These are phyloP conservation scores for Margarornis squamiger DNA, from an alignment of 2,797 vertebrate genomes.

Conservation along the genomic window DNA sequence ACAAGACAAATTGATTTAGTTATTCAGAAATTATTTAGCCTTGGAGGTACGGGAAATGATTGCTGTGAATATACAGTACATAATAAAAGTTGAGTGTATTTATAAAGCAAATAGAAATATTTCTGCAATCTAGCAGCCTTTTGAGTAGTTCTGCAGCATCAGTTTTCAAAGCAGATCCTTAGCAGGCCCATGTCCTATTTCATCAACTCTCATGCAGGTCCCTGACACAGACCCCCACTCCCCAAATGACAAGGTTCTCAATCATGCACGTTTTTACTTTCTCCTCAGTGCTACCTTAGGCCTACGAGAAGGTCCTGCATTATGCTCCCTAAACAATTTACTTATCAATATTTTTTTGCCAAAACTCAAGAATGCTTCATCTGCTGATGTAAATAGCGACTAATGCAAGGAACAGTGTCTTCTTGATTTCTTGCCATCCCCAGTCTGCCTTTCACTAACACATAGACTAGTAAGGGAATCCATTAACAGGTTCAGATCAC, in stretches of 20 bases:
- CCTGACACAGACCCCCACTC: neutral
- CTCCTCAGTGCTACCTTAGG: neutral
- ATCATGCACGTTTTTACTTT: neutral
- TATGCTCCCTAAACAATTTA: neutral
- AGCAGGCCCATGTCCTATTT: neutral
- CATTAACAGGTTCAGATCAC: neutral
- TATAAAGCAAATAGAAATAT: neutral
- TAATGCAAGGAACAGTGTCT: neutral
- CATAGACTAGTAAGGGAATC: neutral
- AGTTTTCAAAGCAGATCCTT: neutral
- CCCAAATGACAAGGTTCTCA: neutral
- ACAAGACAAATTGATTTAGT: slow-evolving; percentile 52
- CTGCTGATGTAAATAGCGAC: neutral
- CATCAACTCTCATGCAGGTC: neutral
- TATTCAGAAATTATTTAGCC: slow-evolving; percentile 54
- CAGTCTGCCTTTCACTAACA: neutral
- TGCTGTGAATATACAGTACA: slow-evolving; percentile 22
- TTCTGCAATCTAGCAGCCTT: slow-evolving; percentile 13
- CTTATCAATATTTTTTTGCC: neutral
- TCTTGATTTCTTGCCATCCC: neutral
- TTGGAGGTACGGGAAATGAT: slow-evolving; percentile 29
- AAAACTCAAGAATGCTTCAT: neutral
- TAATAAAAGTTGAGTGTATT: slow-evolving; percentile 35
- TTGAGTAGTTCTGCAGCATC: neutral
- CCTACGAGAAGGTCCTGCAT: neutral